Conservation (phyloP, 2,888 invertebrate genomes). For the Stegana nigrithorax region DNA sequence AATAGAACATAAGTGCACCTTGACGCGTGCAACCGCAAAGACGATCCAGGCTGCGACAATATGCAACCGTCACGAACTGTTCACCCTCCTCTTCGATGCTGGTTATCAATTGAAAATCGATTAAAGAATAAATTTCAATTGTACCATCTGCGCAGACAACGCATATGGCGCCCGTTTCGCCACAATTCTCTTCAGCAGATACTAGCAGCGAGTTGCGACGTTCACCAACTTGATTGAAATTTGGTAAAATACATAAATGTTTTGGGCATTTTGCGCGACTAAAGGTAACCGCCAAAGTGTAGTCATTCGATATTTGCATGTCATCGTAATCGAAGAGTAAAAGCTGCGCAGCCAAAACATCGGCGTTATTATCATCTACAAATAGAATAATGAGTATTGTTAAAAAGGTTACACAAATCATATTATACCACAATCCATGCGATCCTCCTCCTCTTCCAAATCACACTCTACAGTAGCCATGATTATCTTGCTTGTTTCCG, state of each 20-base stretch:
- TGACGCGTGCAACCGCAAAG: conserved; percentile 85
- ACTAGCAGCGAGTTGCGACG: background rate
- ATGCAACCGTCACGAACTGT: conserved; percentile 84
- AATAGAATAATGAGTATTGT: background rate
- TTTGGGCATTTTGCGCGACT: conserved; percentile 76
- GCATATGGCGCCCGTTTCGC: conserved; percentile 73
- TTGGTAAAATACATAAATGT: conserved; percentile 77
- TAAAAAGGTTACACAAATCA: no score
- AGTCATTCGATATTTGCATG: conserved; percentile 58
- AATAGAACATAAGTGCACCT: conserved; percentile 86
- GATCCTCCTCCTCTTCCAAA: conserved; percentile 43
- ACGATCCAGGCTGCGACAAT: conserved; percentile 88
- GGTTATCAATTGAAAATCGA: conserved; percentile 77
- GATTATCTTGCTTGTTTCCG: conserved; percentile 52
- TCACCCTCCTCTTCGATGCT: conserved; percentile 77
- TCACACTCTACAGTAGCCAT: conserved; percentile 59
- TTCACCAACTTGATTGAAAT: conserved; percentile 33
- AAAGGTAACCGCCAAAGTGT: conserved; percentile 71
- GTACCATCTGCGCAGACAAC: conserved; percentile 81
- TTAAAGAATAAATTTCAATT: conserved; percentile 78
- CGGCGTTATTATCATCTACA: conserved; percentile 44
- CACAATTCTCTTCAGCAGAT: conserved; percentile 24
- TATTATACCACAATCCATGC: conserved; percentile 45
- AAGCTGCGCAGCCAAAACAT: conserved; percentile 59
- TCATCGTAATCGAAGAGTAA: conserved; percentile 59